Evolutionary conservation across 2,797 vertebrate species (phyloP), one percentile per base, ranked within the genome.

Genomic region (Schizopygopsis malacanthus): DNA sequence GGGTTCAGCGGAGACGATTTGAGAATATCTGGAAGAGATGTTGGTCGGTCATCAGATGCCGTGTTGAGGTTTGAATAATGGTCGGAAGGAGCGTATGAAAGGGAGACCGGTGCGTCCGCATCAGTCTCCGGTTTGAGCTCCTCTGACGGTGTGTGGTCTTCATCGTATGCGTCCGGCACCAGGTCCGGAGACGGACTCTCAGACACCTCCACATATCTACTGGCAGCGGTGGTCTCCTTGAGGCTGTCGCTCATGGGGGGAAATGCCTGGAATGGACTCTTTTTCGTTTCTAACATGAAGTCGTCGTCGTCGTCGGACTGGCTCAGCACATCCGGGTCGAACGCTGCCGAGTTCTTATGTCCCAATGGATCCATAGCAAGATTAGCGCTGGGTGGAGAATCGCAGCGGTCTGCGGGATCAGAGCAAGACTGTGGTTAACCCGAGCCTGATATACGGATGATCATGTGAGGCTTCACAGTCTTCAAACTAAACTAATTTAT

Each of bases 151-250:
- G 91, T 87, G 2, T 88, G 91, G 61, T 97, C 97, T 59, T 96
- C 95, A 87, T 95, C 95, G 61, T 96, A 96, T 0, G 97, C 96
- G 86, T 97, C 97, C 91, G 98, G 98, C 52, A 99, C 97, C 90
- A 99, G 94, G 91, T 99, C 98, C 15, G 98, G 98, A 80, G 97
- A 98, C 1, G 97, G 97, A 87, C 97, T 97, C 92, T 98, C 97
- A 0, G 96, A 96, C 92, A 97, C 94, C 90, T 91, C 95, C 3
- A 95, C 84, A 10, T 91, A 77, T 22, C 84, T 90, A 79, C 89
- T 89, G 71, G 94, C 92, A 1, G 91, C 91, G 45, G 91, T 92
- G 1, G 89, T 65, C 20, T 95, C 95, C 50, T 90, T 93, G 85
- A 94, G 93, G 16, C 91, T 92, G 12, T 90, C 91, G 75, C 28